These are phyloP conservation scores for Falco punctatus DNA, from an alignment of 2,113 vertebrate species.

Conservation along the genomic window DNA sequence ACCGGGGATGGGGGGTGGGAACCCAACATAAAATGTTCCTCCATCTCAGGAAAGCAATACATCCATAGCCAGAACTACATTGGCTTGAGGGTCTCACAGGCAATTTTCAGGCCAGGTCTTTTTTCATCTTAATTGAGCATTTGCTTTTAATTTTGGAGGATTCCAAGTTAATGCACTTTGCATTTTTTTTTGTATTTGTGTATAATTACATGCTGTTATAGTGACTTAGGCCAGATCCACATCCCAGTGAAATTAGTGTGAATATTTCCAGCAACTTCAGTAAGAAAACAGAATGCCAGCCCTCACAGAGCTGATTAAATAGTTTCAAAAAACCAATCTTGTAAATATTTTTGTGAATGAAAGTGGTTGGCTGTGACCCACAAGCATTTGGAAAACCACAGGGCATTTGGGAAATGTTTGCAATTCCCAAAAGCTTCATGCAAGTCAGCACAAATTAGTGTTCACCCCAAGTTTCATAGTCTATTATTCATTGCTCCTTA, in stretches of 20 bases:
- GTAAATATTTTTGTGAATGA: conserved; percentile 30
- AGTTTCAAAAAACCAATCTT: background rate
- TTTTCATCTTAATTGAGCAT: conserved; percentile 39
- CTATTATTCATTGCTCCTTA: background rate
- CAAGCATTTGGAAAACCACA: background rate
- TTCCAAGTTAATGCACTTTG: background rate
- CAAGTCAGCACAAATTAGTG: background rate
- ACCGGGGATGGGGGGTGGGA: background rate
- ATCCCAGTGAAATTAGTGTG: background rate
- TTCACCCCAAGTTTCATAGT: background rate
- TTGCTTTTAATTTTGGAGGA: conserved; percentile 44
- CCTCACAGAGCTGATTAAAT: background rate
- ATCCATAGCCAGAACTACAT: background rate
- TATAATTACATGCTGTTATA: background rate
- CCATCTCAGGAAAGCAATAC: background rate
- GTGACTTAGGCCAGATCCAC: conserved; percentile 12
- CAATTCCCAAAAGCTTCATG: background rate
- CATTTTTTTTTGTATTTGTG: background rate
- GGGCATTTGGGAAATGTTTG: background rate
- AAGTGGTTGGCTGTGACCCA: background rate
- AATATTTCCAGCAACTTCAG: background rate
- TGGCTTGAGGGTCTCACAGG: background rate
- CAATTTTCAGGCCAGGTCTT: background rate
- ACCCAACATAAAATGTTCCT: background rate
- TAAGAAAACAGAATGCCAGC: background rate